Base-by-base conservation (phyloP, 2,113 vertebrate genomes). In the Laticauda colubrina region DNA sequence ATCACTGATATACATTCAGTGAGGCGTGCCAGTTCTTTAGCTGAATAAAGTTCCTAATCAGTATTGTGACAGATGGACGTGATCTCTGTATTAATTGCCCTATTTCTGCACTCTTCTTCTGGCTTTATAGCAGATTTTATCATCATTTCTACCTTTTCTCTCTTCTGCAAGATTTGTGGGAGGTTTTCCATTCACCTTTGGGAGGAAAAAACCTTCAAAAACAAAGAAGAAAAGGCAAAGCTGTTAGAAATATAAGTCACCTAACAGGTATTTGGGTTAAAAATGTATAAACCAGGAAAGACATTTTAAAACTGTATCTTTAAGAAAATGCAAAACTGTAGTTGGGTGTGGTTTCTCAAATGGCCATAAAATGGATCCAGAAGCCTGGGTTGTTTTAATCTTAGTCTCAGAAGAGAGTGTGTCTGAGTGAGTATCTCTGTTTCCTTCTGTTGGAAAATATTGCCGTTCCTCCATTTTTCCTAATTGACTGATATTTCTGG, bases 101-200 rank as follows among this genome's bases (percentile, higher is more conserved):
- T 87, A 57, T 85, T 91, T 89, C 54, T 85, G 69, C 61, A 91
- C 45, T 89, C 43, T 85, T 89, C 69, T 87, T 61, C 34, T 39
- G 34, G n/a, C 69, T 91, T 93, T 89, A 86, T 89, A 61, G 93
- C 45, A 53, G 90, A 89, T 93, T 91, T 93, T 89, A 91, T 85
- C 91, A 34, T 88, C 56, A 89, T 56, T 91, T 89, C 90, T 57
- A 89, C 21, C 43, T 54, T 89, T 89, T 86, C 61, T 91, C 55
- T 64, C 48, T 18, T 89, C 29, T 89, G 43, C 12, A 34, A 89
- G 69, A 91, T 91, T 89, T 15, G 55, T 91, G 55, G 55, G 87
- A 89, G 48, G 55, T 64, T 86, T 75, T 45, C 93, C 34, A 43
- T 86, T 3, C 55, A 39, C 45, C 45, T 26, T 29, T n/a, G 2